Percentiles rank a stretch among this genome's conserved stretches.
These are phyloP conservation scores for cat (Felis catus) DNA, from an alignment of 2,113 vertebrate species.

Conservation along the genomic window DNA sequence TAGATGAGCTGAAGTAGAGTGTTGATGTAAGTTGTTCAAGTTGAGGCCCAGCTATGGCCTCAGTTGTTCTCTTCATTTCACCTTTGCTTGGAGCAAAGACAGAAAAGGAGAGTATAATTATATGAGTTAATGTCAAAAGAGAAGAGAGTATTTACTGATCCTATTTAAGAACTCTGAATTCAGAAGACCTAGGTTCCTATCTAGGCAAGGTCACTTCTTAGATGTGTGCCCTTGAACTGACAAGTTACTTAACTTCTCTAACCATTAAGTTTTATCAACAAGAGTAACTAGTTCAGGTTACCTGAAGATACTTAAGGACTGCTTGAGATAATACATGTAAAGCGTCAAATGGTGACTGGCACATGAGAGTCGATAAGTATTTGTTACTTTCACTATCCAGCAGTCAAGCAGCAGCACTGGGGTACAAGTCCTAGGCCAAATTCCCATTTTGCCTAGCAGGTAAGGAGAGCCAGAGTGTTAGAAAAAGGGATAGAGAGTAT, in stretches of 20 bases:
- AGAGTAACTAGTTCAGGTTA: background rate
- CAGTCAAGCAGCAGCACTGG: background rate
- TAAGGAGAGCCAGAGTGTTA: background rate
- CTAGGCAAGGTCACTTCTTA: background rate
- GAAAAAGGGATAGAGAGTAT: background rate
- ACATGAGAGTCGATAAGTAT: background rate
- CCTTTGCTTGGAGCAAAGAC: background rate
- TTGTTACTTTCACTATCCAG: background rate
- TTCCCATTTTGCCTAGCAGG: background rate
- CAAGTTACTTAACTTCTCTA: conserved; percentile 12
- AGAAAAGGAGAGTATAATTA: background rate
- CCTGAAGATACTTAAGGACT: background rate
- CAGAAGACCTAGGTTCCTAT: background rate
- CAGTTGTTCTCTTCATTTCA: background rate
- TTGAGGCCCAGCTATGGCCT: background rate
- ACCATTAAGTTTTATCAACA: background rate
- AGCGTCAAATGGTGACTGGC: background rate
- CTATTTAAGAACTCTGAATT: conserved; percentile 8
- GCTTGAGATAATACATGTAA: background rate
- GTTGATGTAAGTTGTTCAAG: background rate
- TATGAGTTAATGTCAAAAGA: background rate
- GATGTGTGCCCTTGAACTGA: background rate
- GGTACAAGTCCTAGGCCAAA: background rate
- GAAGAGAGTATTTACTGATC: background rate
- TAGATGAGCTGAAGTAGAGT: background rate